Evolutionary conservation across 2,113 vertebrate species (phyloP), one percentile per base, ranked within the genome.

Genomic region (Leucopsar rothschildi): DNA sequence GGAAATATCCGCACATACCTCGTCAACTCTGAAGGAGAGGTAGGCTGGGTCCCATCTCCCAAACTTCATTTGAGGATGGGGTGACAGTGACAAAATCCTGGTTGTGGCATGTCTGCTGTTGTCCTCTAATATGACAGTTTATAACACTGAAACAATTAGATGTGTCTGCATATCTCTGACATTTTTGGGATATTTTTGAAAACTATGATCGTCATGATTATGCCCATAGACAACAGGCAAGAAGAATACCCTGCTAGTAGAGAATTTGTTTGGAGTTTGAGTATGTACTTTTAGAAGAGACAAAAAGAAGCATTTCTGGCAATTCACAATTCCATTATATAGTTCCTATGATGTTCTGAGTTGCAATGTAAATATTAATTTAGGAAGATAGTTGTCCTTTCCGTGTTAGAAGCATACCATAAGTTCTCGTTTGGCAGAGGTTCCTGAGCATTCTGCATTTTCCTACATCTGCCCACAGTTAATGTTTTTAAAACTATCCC

Each of bases 11-110:
- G 98, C 42, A 99, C 98, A 2, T 95, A 96, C 76, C 96, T 99
- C 73, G 93, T 99, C 2, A 99, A 99, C 27, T 96, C 98, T 0
- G 98, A 99, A 4, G 99, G 99, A 84, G 99, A 99, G 99, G 99
- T 99, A 95, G 60, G 45, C 39, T 83, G 52, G 16, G 10, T 52
- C 50, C 50, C 49, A 19, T 29, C 39, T 73, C 39, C 37, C 29
- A 39, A 1, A 37, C 5, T 15, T 8, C 2, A 19, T 57, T 22
- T 73, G 13, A 35, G 68, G 3, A 8, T 24, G 20, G 15, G 8
- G 27, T 42, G 39, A 33, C 4, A 11, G 11, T 4, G 21, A 35
- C 23, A 44, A 60, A 91, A 69, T 47, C n/a, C 45, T 49, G 21
- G 42, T 25, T 68, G 47, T 65, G 18, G 70, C n/a, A 52, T 73